phyloP scores from a whole-genome alignment of 2,113 vertebrate species.

The Daubentonia madagascariensis region DNA sequence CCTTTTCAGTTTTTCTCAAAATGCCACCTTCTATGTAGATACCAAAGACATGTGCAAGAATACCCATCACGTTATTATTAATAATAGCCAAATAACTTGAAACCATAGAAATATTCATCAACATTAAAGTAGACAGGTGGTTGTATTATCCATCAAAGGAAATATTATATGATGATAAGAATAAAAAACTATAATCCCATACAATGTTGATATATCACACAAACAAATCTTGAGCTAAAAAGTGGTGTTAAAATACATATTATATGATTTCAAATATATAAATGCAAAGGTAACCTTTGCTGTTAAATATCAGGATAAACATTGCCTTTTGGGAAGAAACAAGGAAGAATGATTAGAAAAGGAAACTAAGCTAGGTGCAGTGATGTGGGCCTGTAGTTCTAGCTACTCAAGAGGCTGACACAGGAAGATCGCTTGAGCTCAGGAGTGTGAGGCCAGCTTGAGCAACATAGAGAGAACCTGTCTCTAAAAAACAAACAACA shows the following conservation, averaged over 20 bases:
- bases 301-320: background rate
- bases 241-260: background rate
- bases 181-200: background rate
- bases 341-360: background rate
- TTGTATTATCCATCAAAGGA: background rate
- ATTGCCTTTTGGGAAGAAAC: background rate
- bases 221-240: background rate
- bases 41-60: background rate
- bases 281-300: background rate
- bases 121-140: background rate
- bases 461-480: no score
- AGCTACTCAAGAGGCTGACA: no score
- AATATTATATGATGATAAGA: background rate
- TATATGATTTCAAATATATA: background rate
- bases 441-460: no score
- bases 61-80: background rate
- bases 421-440: no score
- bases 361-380: no score
- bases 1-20: background rate
- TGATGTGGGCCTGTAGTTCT: no score
- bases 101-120: background rate
- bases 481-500: no score
- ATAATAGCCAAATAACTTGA: background rate
- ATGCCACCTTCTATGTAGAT: background rate
- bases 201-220: background rate